These are phyloP conservation scores for Heliconius hewitsoni DNA, from an alignment of 1,140 invertebrate species.

Conservation along the genomic window DNA sequence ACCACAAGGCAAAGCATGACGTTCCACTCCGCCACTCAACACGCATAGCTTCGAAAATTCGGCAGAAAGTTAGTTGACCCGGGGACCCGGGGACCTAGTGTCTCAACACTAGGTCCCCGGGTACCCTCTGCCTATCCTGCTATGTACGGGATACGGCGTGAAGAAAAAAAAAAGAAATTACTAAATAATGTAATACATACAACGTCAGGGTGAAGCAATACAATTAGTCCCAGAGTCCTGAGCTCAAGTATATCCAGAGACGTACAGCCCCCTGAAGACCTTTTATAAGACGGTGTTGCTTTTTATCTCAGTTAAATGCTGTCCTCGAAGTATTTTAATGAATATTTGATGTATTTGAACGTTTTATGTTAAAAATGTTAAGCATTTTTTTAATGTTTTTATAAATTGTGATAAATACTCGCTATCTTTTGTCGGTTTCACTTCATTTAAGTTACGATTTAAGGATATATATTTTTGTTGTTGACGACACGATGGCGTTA, in stretches of 20 bases:
- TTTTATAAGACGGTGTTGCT: constrained; percentile 50
- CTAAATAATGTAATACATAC: neutral
- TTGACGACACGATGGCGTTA: too few species aligned
- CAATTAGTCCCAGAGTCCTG: constrained; percentile 5
- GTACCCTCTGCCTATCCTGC: too few species aligned
- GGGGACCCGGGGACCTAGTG: too few species aligned
- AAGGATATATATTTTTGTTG: too few species aligned
- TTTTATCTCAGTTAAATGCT: constrained; percentile 55
- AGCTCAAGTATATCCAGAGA: constrained; percentile 33
- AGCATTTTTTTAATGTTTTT: neutral
- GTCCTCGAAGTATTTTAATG: constrained; percentile 47
- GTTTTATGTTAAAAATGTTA: neutral
- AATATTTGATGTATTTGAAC: constrained; percentile 41
- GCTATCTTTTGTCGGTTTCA: too few species aligned
- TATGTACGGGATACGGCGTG: too few species aligned
- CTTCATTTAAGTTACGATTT: too few species aligned
- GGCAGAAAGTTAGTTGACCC: too few species aligned
- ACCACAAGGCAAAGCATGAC: too few species aligned
- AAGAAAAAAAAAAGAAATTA: neutral
- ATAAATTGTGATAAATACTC: neutral
- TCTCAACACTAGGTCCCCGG: too few species aligned
- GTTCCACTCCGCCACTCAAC: too few species aligned
- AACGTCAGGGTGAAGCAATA: neutral
- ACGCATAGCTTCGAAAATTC: too few species aligned
- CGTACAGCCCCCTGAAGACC: constrained; percentile 48